Conservation (phyloP, 1,140 invertebrate genomes). For the Olivierus martensii region DNA sequence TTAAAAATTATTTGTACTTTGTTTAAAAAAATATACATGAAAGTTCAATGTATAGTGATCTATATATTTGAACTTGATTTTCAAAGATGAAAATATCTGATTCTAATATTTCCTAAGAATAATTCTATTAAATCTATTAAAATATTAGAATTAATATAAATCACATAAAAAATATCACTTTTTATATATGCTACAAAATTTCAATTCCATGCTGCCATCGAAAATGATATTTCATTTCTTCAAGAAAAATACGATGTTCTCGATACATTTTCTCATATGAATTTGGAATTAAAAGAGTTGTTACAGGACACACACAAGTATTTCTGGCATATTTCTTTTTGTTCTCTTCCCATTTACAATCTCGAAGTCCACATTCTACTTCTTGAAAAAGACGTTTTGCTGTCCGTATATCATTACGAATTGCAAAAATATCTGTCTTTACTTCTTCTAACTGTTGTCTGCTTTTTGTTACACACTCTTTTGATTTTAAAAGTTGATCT, state of each 20-base stretch:
- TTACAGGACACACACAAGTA: neutral
- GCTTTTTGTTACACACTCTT: neutral
- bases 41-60: no score
- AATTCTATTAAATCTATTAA: no score
- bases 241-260: neutral
- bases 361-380: neutral
- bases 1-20: neutral
- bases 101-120: no score
- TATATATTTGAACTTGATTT: no score
- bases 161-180: no score
- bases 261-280: neutral
- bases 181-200: no score
- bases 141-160: no score
- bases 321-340: neutral
- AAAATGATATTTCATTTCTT: slow-evolving; percentile 1
- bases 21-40: neutral
- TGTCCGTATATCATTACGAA: neutral
- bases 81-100: no score
- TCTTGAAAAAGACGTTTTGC: neutral
- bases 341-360: neutral
- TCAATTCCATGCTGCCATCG: neutral
- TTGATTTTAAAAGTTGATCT: neutral
- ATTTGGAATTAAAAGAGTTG: neutral
- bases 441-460: neutral
- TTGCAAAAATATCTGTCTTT: neutral